Evolutionary conservation across 2,113 vertebrate genomes (phyloP).

Genomic region (Salminus brasiliensis): DNA sequence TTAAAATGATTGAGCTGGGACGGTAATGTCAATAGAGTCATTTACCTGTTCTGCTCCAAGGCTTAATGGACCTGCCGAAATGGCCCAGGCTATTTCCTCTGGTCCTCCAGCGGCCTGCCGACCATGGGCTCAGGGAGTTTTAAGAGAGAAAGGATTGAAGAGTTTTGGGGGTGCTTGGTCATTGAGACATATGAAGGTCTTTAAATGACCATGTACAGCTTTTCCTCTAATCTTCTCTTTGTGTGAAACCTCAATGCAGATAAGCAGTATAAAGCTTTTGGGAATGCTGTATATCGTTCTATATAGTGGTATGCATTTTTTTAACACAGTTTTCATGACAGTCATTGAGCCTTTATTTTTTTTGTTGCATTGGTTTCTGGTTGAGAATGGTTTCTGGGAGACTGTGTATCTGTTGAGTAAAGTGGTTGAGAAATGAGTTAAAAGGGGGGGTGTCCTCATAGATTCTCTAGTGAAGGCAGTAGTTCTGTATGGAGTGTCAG

Average conservation of each 20-base stretch:
- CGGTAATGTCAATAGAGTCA: slow-evolving; percentile 69
- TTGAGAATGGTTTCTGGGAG: too few relatives aligned
- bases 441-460: too few relatives aligned
- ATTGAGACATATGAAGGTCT: neutral
- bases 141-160: neutral
- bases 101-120: slow-evolving; percentile 66
- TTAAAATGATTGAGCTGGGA: slow-evolving; percentile 75
- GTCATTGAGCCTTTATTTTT: too few relatives aligned
- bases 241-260: neutral
- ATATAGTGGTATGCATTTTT: neutral
- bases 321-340: too few relatives aligned
- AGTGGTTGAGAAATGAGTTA: too few relatives aligned
- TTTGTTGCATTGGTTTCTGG: too few relatives aligned
- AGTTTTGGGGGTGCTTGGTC: neutral
- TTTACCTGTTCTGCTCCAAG: slow-evolving; percentile 70
- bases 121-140: slow-evolving; percentile 27
- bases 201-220: neutral
- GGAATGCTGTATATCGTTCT: too few relatives aligned
- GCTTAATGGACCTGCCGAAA: slow-evolving; percentile 69
- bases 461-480: too few relatives aligned
- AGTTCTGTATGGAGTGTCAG: too few relatives aligned
- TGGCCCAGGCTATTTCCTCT: slow-evolving; percentile 61
- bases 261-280: neutral
- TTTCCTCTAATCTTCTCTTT: neutral
- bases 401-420: too few relatives aligned